phyloP scores from a whole-genome alignment of 1,140 invertebrate genomes.

The Scaptomyza graminum region DNA sequence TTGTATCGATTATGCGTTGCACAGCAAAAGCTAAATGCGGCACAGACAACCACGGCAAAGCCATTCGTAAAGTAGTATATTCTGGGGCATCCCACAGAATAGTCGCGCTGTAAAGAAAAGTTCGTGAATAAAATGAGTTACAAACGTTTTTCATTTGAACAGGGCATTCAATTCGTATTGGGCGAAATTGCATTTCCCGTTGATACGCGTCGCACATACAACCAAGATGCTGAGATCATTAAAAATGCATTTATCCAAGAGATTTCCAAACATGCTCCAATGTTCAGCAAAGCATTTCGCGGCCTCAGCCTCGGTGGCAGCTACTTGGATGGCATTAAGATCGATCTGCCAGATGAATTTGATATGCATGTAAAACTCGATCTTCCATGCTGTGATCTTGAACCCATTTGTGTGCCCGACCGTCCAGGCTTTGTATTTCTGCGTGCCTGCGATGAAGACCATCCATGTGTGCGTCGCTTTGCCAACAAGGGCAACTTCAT shows the following conservation, averaged over 20 bases:
- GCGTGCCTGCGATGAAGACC: not conserved
- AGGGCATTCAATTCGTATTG: slow-evolving; percentile 44
- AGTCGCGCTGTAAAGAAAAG: too few species aligned
- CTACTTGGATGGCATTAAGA: slow-evolving; percentile 28
- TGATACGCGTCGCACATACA: slow-evolving; percentile 15
- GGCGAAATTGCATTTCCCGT: slow-evolving; percentile 17
- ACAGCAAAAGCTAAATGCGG: not conserved
- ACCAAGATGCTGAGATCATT: slow-evolving; percentile 42
- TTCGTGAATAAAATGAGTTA: not conserved
- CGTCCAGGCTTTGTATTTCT: slow-evolving; percentile 29
- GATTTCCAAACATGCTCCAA: slow-evolving; percentile 31
- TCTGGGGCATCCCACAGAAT: not conserved
- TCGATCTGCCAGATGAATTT: slow-evolving; percentile 54
- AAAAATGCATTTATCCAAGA: slow-evolving; percentile 34
- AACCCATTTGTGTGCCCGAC: slow-evolving; percentile 4
- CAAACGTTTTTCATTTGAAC: slow-evolving; percentile 14
- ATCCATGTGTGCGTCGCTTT: slow-evolving; percentile 5
- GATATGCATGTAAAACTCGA: slow-evolving; percentile 44
- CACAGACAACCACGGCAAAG: not conserved
- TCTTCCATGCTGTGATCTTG: slow-evolving; percentile 10
- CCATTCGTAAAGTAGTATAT: not conserved
- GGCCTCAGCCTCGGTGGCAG: slow-evolving; percentile 53
- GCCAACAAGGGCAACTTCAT: slow-evolving; percentile 19
- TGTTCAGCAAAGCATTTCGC: slow-evolving; percentile 28
- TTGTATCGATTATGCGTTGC: not conserved